A percentile compares a stretch with the other conserved stretches of the same genome.
phyloP scores from a whole-genome alignment of 2,113 vertebrate genomes.

The Mohoua ochrocephala region DNA sequence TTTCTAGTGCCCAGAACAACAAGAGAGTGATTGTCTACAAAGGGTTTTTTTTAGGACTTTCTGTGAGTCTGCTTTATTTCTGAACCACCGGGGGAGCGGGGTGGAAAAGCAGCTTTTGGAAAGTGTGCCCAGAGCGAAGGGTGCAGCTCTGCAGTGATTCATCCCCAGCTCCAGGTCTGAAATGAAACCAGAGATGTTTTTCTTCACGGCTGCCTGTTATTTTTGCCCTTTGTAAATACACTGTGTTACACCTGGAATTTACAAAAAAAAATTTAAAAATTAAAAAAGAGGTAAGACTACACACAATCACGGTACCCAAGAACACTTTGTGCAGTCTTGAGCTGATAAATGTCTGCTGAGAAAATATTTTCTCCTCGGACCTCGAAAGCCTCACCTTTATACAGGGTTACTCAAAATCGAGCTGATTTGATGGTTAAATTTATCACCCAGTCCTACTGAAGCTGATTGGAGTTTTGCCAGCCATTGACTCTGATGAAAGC shows the following conservation, averaged over 20 bases:
- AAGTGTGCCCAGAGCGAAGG: neutral
- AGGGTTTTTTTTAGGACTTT: slow-evolving; percentile 7
- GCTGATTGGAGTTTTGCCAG: neutral
- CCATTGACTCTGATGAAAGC: slow-evolving; percentile 6
- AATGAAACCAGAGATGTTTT: slow-evolving; percentile 33
- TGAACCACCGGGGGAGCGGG: slow-evolving; percentile 1
- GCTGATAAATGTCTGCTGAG: neutral
- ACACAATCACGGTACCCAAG: neutral
- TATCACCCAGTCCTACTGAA: neutral
- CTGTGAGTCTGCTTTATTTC: slow-evolving; percentile 69
- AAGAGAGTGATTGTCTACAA: slow-evolving; percentile 55
- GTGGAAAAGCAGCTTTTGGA: slow-evolving; percentile 66
- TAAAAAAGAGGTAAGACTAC: neutral
- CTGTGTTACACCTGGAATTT: slow-evolving; percentile 54
- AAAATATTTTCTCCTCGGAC: neutral
- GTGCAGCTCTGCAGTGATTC: slow-evolving; percentile 57
- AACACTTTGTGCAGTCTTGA: neutral
- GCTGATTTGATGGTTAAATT: neutral
- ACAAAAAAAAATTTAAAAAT: neutral
- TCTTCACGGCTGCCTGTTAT: slow-evolving; percentile 52
- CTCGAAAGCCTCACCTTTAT: neutral
- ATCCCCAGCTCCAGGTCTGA: neutral
- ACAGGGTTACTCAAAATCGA: neutral
- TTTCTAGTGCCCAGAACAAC: slow-evolving; percentile 59
- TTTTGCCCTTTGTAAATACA: slow-evolving; percentile 54